Evolutionary conservation across 2,113 vertebrate species (phyloP).

Genomic region (Galemys pyrenaicus): DNA sequence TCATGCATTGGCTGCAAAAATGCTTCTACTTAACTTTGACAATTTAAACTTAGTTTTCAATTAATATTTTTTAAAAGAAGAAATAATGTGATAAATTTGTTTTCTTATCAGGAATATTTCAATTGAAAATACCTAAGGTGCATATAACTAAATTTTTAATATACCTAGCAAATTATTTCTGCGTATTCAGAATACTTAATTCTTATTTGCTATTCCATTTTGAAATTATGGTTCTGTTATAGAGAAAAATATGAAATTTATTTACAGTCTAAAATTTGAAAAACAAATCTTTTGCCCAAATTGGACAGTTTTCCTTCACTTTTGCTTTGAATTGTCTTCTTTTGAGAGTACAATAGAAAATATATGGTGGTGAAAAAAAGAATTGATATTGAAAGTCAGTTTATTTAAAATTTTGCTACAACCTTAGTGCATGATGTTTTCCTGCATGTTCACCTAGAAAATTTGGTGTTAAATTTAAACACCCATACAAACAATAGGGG

Average conservation of each 20-base stretch:
- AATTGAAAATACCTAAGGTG: conserved; percentile 31
- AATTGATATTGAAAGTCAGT: conserved; percentile 32
- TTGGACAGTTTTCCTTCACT: not conserved
- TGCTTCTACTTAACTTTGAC: conserved; percentile 29
- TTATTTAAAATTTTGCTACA: conserved; percentile 15
- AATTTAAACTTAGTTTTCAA: not conserved
- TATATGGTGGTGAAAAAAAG: not conserved
- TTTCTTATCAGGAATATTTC: conserved; percentile 19
- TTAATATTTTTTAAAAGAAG: conserved; percentile 6
- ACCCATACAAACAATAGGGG: not conserved
- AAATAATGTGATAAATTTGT: not conserved
- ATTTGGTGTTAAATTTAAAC: conserved; percentile 11
- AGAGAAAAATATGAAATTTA: conserved; percentile 4
- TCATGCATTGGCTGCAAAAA: not conserved
- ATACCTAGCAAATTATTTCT: conserved; percentile 22
- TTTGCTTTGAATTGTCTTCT: not conserved
- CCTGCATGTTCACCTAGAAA: not conserved
- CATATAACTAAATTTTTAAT: conserved; percentile 30
- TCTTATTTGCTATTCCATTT: conserved; percentile 23
- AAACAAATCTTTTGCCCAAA: not conserved
- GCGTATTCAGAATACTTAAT: conserved; percentile 35
- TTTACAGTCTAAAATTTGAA: not conserved
- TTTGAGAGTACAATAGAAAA: not conserved
- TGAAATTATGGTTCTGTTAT: not conserved
- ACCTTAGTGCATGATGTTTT: not conserved